A percentile compares a stretch with the other conserved stretches of the same genome.
Evolutionary conservation across 2,888 invertebrate genomes (phyloP).

Genomic region (Gerris lacustris): DNA sequence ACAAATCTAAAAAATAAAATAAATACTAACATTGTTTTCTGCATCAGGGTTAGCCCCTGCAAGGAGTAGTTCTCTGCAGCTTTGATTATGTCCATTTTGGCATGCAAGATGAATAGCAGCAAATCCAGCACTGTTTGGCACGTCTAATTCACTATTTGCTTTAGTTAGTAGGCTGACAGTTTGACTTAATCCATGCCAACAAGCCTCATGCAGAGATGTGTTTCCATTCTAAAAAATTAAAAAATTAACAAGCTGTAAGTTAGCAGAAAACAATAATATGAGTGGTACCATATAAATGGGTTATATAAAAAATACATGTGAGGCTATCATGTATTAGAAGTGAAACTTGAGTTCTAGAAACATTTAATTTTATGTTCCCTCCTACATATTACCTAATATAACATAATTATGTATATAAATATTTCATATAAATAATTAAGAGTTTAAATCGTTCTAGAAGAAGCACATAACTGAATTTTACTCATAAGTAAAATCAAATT

Average conservation of each 20-base stretch:
- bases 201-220: slow-evolving; percentile 84
- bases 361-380: no score
- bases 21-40: slow-evolving; percentile 68
- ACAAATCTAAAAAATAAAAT: neutral
- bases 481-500: no score
- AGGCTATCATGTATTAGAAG: no score
- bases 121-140: slow-evolving; percentile 74
- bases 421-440: no score
- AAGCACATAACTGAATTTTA: no score
- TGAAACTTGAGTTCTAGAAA: no score
- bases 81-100: slow-evolving; percentile 94
- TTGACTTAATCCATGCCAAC: slow-evolving; percentile 86
- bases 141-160: slow-evolving; percentile 49
- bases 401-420: no score
- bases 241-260: slow-evolving; percentile 3
- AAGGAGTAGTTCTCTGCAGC: slow-evolving; percentile 73
- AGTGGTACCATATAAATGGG: neutral
- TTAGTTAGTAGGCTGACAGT: slow-evolving; percentile 57
- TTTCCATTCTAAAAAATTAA: slow-evolving; percentile 68
- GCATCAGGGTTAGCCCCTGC: slow-evolving; percentile 77
- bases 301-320: no score
- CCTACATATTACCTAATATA: no score
- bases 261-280: slow-evolving; percentile 6
- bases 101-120: slow-evolving; percentile 88
- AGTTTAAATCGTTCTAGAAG: no score